Evolutionary conservation across 2,113 vertebrate species (phyloP).

Genomic region (Suncus etruscus): DNA sequence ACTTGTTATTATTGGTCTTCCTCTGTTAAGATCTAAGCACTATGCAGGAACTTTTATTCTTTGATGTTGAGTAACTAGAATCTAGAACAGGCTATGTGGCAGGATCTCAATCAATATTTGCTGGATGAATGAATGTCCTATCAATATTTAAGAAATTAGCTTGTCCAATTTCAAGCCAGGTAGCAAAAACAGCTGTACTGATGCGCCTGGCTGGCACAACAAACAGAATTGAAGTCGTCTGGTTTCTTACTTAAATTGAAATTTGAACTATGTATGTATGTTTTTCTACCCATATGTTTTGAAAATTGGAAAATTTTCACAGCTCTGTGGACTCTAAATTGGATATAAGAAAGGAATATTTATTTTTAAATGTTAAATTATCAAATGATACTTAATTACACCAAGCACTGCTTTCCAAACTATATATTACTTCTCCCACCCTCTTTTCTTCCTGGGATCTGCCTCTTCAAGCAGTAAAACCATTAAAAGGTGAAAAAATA

Average conservation of each 20-base stretch:
- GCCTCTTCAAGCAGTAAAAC: neutral
- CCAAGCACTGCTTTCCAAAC: slow-evolving; percentile 34
- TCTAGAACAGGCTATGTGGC: neutral
- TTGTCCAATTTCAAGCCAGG: neutral
- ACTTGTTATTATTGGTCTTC: neutral
- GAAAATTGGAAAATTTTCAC: neutral
- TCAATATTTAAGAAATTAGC: neutral
- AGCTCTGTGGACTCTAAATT: neutral
- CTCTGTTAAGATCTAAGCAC: neutral
- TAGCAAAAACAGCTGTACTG: neutral
- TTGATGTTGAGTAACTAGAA: neutral
- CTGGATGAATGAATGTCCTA: neutral
- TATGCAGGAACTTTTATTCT: neutral
- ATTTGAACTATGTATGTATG: neutral
- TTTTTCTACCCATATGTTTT: neutral
- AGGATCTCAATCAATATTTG: slow-evolving; percentile 11
- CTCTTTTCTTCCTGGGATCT: neutral
- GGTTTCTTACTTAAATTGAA: neutral
- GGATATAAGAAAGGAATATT: neutral
- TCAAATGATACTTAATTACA: neutral
- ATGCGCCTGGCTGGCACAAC: neutral
- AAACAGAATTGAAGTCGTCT: neutral
- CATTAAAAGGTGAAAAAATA: neutral
- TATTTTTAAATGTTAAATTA: slow-evolving; percentile 9
- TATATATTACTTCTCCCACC: neutral